phyloP scores from a whole-genome alignment of 2,888 invertebrate genomes.

The Diaprepes abbreviatus region DNA sequence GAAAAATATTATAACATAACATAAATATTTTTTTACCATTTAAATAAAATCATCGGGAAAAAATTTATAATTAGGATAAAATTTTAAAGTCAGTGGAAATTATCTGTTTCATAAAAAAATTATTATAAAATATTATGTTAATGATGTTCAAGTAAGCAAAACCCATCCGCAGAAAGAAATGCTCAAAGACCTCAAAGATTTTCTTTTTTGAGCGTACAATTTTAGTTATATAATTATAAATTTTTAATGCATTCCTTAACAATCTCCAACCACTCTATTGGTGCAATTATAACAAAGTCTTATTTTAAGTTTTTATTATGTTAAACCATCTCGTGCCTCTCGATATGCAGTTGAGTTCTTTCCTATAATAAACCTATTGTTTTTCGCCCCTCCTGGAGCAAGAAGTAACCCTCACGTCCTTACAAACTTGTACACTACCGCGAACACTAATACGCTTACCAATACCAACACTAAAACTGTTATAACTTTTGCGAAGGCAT shows the following conservation, averaged over 20 bases:
- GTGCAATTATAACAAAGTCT: not conserved
- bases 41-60: too few relatives aligned
- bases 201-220: too few relatives aligned
- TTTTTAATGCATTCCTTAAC: not conserved
- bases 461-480: slow-evolving; percentile 78
- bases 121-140: too few relatives aligned
- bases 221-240: too few relatives aligned
- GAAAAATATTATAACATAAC: too few relatives aligned
- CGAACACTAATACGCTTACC: slow-evolving; percentile 79
- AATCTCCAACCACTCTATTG: not conserved
- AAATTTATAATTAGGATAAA: too few relatives aligned
- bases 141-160: too few relatives aligned
- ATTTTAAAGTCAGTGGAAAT: too few relatives aligned
- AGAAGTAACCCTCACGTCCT: slow-evolving; percentile 84
- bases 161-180: too few relatives aligned
- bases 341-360: slow-evolving; percentile 31
- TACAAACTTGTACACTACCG: slow-evolving; percentile 81
- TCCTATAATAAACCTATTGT: slow-evolving; percentile 53
- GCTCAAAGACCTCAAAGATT: too few relatives aligned
- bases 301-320: not conserved
- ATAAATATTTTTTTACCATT: too few relatives aligned
- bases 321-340: not conserved
- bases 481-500: slow-evolving; percentile 79
- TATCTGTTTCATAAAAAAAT: too few relatives aligned
- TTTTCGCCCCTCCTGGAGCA: slow-evolving; percentile 70